Percentiles rank a stretch among this genome's conserved stretches.
Conservation (phyloP, 1,140 invertebrate genomes). For the Orchestia grillus region DNA sequence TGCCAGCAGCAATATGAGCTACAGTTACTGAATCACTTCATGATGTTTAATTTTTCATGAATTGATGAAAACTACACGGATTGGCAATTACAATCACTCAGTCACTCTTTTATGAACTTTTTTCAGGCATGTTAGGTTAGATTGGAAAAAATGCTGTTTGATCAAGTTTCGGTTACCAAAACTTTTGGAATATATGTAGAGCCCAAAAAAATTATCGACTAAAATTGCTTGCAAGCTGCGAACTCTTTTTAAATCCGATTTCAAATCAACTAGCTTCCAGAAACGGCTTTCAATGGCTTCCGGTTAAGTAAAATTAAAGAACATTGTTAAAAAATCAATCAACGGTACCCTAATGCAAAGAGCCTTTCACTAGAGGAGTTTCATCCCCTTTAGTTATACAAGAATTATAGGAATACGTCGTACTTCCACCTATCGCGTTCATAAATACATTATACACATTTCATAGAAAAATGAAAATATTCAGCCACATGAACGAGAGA, state of each 20-base stretch:
- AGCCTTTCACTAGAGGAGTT: background rate
- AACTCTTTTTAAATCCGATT: background rate
- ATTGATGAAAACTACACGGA: too few species aligned
- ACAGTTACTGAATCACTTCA: too few species aligned
- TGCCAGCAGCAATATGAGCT: too few species aligned
- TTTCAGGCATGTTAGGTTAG: too few species aligned
- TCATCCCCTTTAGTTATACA: background rate
- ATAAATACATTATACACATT: background rate
- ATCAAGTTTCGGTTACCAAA: too few species aligned
- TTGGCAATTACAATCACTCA: too few species aligned
- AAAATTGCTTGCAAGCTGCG: background rate
- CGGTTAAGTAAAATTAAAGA: background rate
- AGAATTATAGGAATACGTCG: background rate
- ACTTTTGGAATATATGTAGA: too few species aligned
- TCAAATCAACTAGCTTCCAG: background rate
- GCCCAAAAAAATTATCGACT: too few species aligned
- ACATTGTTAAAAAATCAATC: background rate
- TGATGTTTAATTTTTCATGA: too few species aligned
- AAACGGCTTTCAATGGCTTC: background rate
- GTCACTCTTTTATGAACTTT: too few species aligned
- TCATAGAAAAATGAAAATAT: background rate
- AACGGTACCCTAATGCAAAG: background rate
- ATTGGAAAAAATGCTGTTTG: too few species aligned
- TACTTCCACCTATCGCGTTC: background rate
- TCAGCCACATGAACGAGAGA: background rate